Conservation (phyloP, 23 tunicate genomes). For the Botrylloides violaceus region DNA sequence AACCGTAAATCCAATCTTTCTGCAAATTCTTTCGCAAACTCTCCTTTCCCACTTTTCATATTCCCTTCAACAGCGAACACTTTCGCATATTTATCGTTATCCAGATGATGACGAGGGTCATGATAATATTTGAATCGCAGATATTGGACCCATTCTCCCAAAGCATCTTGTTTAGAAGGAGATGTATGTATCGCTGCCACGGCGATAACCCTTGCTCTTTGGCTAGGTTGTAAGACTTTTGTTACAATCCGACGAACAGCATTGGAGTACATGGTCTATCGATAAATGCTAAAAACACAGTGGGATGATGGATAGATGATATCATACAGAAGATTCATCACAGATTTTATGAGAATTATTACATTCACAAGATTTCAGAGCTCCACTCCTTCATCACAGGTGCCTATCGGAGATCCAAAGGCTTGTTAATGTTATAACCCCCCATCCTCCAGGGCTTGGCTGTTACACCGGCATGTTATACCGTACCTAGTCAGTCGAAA, state of each 20-base stretch:
- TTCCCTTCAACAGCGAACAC: slow-evolving; percentile 67
- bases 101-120: slow-evolving; percentile 46
- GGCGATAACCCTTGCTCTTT: neutral
- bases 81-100: slow-evolving; percentile 60
- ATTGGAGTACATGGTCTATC: neutral
- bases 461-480: no score
- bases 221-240: neutral
- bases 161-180: neutral
- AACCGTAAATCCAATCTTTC: slow-evolving; percentile 44
- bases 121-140: slow-evolving; percentile 30
- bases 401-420: no score
- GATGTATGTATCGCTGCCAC: slow-evolving; percentile 9
- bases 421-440: no score
- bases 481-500: no score
- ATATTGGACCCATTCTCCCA: slow-evolving; percentile 41
- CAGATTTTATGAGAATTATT: no score
- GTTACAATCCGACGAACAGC: neutral
- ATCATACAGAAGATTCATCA: no score
- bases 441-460: no score
- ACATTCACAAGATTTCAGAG: no score
- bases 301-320: no score
- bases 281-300: no score
- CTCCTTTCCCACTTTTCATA: slow-evolving; percentile 47
- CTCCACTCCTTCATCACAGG: no score
- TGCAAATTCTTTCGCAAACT: slow-evolving; percentile 52